A percentile compares a stretch with the other conserved stretches of the same genome.
Conservation (phyloP, 2,113 vertebrate genomes). For the Agelaius phoeniceus region DNA sequence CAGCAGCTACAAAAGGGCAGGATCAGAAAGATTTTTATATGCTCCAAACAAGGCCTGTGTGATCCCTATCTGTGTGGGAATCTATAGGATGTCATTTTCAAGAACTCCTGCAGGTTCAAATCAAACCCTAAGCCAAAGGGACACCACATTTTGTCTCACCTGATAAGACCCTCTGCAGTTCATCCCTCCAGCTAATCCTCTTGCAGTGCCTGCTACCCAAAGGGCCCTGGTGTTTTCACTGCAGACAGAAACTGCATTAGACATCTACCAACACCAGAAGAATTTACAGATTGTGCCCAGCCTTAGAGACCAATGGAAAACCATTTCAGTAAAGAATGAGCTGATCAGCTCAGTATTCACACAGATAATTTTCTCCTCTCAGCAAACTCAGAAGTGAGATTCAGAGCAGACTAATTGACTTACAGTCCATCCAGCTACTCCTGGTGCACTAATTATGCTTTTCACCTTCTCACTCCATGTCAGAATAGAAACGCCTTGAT, state of each 20-base stretch:
- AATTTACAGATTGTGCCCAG: slow-evolving; percentile 26
- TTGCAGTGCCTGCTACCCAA: not conserved
- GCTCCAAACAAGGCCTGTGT: not conserved
- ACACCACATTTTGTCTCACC: not conserved
- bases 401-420: slow-evolving; percentile 54
- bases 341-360: not conserved
- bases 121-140: not conserved
- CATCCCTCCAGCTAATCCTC: slow-evolving; percentile 20
- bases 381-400: slow-evolving; percentile 48
- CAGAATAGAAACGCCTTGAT: slow-evolving; percentile 32
- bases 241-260: not conserved
- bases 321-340: not conserved
- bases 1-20: not conserved
- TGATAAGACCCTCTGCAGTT: not conserved
- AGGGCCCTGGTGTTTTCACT: not conserved
- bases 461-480: slow-evolving; percentile 46
- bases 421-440: slow-evolving; percentile 34
- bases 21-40: not conserved
- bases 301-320: slow-evolving; percentile 4
- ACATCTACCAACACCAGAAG: not conserved
- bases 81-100: not conserved
- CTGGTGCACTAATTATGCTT: slow-evolving; percentile 46
- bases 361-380: slow-evolving; percentile 37
- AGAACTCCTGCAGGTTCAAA: not conserved
- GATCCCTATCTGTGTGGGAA: not conserved